Conservation (phyloP, 1,140 invertebrate species). For the Ridgeia piscesae region DNA sequence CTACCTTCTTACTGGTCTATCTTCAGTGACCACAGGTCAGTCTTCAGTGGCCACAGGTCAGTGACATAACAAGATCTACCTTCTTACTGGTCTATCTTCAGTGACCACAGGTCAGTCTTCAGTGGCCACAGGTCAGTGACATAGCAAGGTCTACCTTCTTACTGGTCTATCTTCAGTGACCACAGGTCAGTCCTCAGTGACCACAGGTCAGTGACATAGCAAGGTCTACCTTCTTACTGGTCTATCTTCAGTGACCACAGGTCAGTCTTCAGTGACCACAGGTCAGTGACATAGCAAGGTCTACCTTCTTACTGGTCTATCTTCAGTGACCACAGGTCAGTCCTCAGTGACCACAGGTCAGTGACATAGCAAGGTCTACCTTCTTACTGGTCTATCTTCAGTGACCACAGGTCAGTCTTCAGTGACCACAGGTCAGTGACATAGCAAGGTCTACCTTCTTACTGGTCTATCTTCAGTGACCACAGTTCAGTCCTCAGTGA, state of each 20-base stretch:
- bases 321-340: too few species aligned
- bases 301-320: too few species aligned
- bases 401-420: slow-evolving; percentile 97
- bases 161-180: too few species aligned
- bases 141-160: neutral
- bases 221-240: too few species aligned
- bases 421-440: slow-evolving; percentile 79
- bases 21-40: too few species aligned
- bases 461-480: too few species aligned
- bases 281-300: slow-evolving; percentile 47
- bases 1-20: too few species aligned
- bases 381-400: too few species aligned
- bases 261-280: slow-evolving; percentile 96
- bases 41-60: slow-evolving; percentile 91
- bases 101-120: slow-evolving; percentile 97
- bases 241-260: too few species aligned
- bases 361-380: neutral
- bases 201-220: slow-evolving; percentile 66
- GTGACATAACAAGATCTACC: neutral
- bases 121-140: slow-evolving; percentile 79
- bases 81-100: too few species aligned
- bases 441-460: neutral
- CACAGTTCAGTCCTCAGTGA: slow-evolving; percentile 98
- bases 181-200: slow-evolving; percentile 98
- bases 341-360: slow-evolving; percentile 91